Conservation (phyloP, 2,113 vertebrate species). For the Trematocara marginatum region DNA sequence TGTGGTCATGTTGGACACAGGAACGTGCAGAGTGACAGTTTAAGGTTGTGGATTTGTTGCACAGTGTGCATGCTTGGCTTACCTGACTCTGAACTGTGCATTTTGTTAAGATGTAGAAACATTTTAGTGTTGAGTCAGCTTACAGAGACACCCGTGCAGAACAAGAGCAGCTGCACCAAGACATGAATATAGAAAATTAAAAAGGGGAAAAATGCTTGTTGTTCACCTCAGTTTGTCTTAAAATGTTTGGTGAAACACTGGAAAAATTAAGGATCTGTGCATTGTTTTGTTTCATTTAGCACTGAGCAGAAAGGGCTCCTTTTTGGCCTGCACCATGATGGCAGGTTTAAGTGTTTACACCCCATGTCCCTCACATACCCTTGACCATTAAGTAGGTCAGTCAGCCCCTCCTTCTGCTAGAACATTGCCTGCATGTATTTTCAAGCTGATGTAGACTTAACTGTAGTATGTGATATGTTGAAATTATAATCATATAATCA, state of each 20-base stretch:
- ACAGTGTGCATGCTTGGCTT: conserved; percentile 10
- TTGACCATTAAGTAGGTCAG: neutral
- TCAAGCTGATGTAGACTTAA: neutral
- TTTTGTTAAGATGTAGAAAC: conserved; percentile 1
- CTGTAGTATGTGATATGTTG: neutral
- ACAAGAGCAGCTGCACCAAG: neutral
- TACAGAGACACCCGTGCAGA: conserved; percentile 8
- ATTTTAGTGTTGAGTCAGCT: conserved; percentile 40
- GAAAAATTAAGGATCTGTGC: neutral
- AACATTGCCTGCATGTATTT: neutral
- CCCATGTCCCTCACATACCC: neutral
- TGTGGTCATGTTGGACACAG: neutral
- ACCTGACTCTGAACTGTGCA: neutral
- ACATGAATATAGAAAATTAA: neutral
- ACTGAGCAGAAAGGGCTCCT: conserved; percentile 20
- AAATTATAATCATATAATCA: neutral
- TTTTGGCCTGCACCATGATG: neutral
- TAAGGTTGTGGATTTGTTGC: conserved; percentile 25
- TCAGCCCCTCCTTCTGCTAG: neutral
- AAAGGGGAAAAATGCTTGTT: neutral
- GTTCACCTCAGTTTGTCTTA: neutral
- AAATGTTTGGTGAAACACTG: neutral
- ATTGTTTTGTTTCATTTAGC: conserved; percentile 7
- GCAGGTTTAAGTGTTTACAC: neutral
- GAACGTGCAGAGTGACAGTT: conserved; percentile 28